Base-by-base conservation (phyloP, 1,140 invertebrate genomes). In the Ceratoteleas bidentatus region DNA sequence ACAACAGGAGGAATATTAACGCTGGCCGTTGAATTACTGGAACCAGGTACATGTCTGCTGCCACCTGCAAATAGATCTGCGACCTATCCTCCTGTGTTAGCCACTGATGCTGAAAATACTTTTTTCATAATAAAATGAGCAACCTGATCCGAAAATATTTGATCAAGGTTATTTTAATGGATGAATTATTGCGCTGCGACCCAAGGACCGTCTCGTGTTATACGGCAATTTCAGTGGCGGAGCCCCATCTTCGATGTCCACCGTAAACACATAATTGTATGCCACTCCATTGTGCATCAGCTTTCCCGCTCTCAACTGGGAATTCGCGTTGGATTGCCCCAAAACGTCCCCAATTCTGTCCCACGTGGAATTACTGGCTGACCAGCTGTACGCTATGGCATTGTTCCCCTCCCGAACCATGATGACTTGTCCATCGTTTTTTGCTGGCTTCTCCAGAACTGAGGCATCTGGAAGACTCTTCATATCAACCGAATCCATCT, bases 231-330 rank as follows among this genome's bases (percentile, higher is more conserved):
- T 99, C 3, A 99, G 90, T 0, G 97, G 94, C 2, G 96, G 95
- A 52, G 94, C 94, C 1, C 96, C 96, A 87, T 98, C 97, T 87
- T 98, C 96, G 66, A 99, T 95, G 84, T 98, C 97, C 4, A 99
- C 97, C 79, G 94, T 95, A 89, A 99, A 99, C 14, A 99, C 98
- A 92, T 95, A 99, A 92, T 99, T 98, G 89, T 99, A 99, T 86
- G 97, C 95, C 93, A 95, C 94, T 82, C 97, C 97, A 86, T 98
- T 95, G 87, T 94, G 94, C 66, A 97, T 88, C 15, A 94, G 94
- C 90, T 97, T 98, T 6, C 95, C 94, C 0, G 93, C 93, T 13
- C 92, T 92, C 34, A 91, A 93, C 54, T 95, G 93, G 0, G 92
- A 93, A 11, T 13, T 8, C 2, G 93, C 92, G 14, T 94, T 95